Base-by-base conservation (phyloP, 2,113 vertebrate genomes). In the Xenopus laevis region DNA sequence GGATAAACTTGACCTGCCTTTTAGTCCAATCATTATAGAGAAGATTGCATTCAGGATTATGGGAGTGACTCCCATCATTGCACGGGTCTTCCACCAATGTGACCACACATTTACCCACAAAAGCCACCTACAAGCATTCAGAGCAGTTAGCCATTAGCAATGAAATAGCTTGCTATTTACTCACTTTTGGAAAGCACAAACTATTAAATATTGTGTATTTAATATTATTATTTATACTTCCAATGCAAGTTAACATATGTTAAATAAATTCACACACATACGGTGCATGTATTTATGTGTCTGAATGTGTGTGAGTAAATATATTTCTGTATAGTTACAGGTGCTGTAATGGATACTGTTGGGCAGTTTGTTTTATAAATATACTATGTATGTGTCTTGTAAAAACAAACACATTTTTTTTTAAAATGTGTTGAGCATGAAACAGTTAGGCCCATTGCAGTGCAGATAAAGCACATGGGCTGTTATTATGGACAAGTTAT, bases 141-240 rank as follows among this genome's bases (percentile, higher is more conserved):
- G 10, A 17, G 12, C 50, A 53, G 4, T 15, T 15, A 53, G 8
- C 17, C 50, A 6, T 53, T 53, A 53, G 6, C 12, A 60, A 13
- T 17, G 2, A 11, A 16, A 13, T 27, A 10, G 17, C 12, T 33
- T 65, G 21, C 33, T n/a, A 10, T 13, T 15, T 8, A 10, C 10
- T 7, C 7, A 20, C 23, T n/a, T 13, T 18, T 40, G 8, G 8
- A 1, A 9, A 40, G 33, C 33, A 40, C 33, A 40, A 7, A 3
- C 8, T 55, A 9, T 15, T 61, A 75, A 62, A 75, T 75, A 75
- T 68, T 52, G 52, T 75, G 68, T 75, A 75, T 68, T 75, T 75
- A 33, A 10, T 68, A 10, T 0, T 9, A 65, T 63, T 46, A 57
- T 27, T 45, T 40, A 59, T 75, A 45, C 65, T 65, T 75, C 27